phyloP scores from a whole-genome alignment of 2,113 vertebrate genomes.

The Atherinomorus stipes region DNA sequence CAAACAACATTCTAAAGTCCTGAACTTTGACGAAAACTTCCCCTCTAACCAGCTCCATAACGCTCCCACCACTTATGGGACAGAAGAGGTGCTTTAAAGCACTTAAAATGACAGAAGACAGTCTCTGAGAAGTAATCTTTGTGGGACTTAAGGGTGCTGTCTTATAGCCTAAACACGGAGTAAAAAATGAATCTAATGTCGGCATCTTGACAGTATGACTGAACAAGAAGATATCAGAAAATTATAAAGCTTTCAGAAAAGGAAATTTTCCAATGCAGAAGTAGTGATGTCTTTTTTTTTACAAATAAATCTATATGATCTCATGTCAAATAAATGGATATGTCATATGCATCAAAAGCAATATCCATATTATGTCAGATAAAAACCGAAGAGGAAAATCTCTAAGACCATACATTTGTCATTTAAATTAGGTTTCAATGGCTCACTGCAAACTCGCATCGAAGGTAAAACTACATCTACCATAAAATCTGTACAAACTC shows the following conservation, averaged over 20 bases:
- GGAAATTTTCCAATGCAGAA: slow-evolving; percentile 57
- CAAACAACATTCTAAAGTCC: slow-evolving; percentile 49
- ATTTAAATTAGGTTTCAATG: slow-evolving; percentile 69
- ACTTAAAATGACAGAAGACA: slow-evolving; percentile 37
- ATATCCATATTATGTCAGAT: slow-evolving; percentile 37
- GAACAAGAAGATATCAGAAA: slow-evolving; percentile 39
- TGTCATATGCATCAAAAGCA: slow-evolving; percentile 21
- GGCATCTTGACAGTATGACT: slow-evolving; percentile 43
- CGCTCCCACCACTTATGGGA: slow-evolving; percentile 33
- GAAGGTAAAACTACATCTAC: slow-evolving; percentile 75
- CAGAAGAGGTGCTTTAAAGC: slow-evolving; percentile 51
- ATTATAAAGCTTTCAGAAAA: slow-evolving; percentile 60
- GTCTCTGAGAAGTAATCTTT: slow-evolving; percentile 20
- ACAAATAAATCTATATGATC: slow-evolving; percentile 42
- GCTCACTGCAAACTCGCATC: slow-evolving; percentile 72
- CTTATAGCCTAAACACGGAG: slow-evolving; percentile 23
- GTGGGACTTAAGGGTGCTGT: slow-evolving; percentile 28
- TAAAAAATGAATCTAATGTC: slow-evolving; percentile 1
- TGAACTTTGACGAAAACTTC: slow-evolving; percentile 10
- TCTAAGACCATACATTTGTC: slow-evolving; percentile 50
- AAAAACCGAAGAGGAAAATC: slow-evolving; percentile 37
- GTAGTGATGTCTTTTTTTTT: slow-evolving; percentile 62
- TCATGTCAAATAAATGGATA: slow-evolving; percentile 34
- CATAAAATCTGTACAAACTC: slow-evolving; percentile 79
- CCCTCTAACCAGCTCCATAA: slow-evolving; percentile 13